Evolutionary conservation across 2,113 vertebrate genomes (phyloP), one percentile per base, ranked within the genome.

Genomic region (Raja brachyura): DNA sequence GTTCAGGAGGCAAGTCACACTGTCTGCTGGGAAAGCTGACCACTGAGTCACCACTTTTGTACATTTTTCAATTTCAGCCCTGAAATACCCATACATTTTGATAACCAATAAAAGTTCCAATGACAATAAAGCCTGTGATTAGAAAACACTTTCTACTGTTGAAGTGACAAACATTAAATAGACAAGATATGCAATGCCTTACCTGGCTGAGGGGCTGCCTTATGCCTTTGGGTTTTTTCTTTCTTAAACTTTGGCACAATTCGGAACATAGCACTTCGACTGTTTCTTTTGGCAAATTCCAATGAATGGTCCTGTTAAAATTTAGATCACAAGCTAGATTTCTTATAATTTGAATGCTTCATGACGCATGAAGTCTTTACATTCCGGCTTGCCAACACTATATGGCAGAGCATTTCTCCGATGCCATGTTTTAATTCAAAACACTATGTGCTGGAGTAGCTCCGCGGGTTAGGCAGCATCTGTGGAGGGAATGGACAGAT

Each of bases 181-280:
- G 10, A 5, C 66, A 73, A 92, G 68, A 74, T 54, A 25, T 39
- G 4, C 68, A 28, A 92, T 39, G 94, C 96, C 96, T 95, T 98
- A 99, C 98, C 98, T 97, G 98, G 97, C 96, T 98, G 98, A 88
- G 97, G 96, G 94, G 96, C 98, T 66, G 95, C 96, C 96, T 98
- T 99, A 95, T 97, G 96, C 94, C 97, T 99, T 97, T 96, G 97
- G 94, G 86, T 95, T 95, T 98, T 99, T 94, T 99, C 98, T 95
- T 99, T 99, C 97, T 99, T 99, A 97, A 99, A 99, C 95, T 99
- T 99, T 96, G 98, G 98, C 95, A 99, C 98, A 94, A 99, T 99
- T 93, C 98, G 98, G 93, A 99, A 99, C 95, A 99, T 97, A 79
- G 98, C 97, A 96, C 98, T 97, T 95, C 97, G 98, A 94, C 96